Conservation (phyloP, 2,113 vertebrate species). For the Anolis sagrei region DNA sequence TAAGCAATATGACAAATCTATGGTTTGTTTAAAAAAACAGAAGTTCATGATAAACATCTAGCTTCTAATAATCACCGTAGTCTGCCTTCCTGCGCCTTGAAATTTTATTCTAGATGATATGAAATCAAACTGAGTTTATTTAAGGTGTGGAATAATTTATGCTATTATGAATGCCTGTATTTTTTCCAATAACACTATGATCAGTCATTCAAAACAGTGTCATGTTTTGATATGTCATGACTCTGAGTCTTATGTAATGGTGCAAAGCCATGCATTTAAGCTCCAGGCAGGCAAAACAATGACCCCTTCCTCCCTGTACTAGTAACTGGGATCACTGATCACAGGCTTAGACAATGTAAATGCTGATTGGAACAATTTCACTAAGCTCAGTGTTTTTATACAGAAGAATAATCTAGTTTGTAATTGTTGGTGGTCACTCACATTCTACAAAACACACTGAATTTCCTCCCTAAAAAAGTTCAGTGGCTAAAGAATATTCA, state of each 20-base stretch:
- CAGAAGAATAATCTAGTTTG: slow-evolving; percentile 50
- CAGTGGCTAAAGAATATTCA: neutral
- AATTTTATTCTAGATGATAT: neutral
- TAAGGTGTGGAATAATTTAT: neutral
- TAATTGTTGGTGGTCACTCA: slow-evolving; percentile 52
- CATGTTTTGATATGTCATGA: slow-evolving; percentile 20
- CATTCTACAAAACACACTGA: slow-evolving; percentile 36
- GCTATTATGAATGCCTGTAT: neutral
- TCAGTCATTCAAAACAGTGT: slow-evolving; percentile 3
- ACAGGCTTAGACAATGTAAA: slow-evolving; percentile 49
- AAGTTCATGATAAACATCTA: neutral
- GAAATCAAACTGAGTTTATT: neutral
- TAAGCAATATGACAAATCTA: neutral
- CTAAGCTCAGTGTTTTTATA: slow-evolving; percentile 50
- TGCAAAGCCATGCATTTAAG: slow-evolving; percentile 24
- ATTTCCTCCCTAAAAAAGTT: slow-evolving; percentile 46
- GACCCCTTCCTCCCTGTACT: slow-evolving; percentile 45
- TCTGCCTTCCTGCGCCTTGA: neutral
- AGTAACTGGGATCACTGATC: slow-evolving; percentile 52
- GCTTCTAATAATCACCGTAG: neutral
- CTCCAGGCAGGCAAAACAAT: slow-evolving; percentile 33
- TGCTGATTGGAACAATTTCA: slow-evolving; percentile 56
- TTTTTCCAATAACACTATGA: slow-evolving; percentile 12
- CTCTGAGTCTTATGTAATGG: slow-evolving; percentile 19
- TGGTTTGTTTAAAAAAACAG: neutral